phyloP scores from a whole-genome alignment of 2,113 vertebrate genomes.

The Pelvicachromis taeniatus region DNA sequence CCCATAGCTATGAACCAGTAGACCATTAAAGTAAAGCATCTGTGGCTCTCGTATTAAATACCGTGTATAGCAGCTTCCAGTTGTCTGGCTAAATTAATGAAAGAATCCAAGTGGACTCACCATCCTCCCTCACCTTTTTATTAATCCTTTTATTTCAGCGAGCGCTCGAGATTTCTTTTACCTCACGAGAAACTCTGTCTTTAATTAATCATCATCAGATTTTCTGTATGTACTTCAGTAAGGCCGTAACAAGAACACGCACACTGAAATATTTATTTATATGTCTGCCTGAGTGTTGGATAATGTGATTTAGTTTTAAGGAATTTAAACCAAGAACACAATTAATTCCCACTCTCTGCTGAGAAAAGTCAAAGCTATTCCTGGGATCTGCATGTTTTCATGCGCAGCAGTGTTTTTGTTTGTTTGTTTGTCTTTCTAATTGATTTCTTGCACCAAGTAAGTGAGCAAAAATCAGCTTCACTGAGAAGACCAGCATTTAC shows the following conservation, averaged over 20 bases:
- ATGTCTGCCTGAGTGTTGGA: not conserved
- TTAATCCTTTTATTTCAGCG: not conserved
- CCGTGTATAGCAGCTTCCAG: not conserved
- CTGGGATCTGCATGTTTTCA: not conserved
- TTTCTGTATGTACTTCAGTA: not conserved
- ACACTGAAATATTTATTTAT: not conserved
- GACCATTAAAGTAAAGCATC: not conserved
- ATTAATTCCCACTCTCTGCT: not conserved
- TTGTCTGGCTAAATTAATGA: not conserved
- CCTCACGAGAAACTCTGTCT: not conserved
- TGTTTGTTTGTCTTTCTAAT: not conserved
- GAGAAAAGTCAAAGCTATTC: not conserved
- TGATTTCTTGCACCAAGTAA: not conserved
- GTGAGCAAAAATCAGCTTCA: slow-evolving; percentile 9
- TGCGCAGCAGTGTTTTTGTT: not conserved
- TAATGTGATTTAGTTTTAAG: not conserved
- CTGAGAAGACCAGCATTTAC: slow-evolving; percentile 9
- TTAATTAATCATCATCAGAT: slow-evolving; percentile 33
- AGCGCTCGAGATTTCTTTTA: not conserved
- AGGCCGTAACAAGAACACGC: not conserved
- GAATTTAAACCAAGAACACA: not conserved
- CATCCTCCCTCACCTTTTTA: not conserved
- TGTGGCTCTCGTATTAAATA: not conserved
- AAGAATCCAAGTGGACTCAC: not conserved
- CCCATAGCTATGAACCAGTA: not conserved